These are phyloP conservation scores for Copidosoma floridanum DNA, from an alignment of 1,140 invertebrate genomes.

Conservation along the genomic window DNA sequence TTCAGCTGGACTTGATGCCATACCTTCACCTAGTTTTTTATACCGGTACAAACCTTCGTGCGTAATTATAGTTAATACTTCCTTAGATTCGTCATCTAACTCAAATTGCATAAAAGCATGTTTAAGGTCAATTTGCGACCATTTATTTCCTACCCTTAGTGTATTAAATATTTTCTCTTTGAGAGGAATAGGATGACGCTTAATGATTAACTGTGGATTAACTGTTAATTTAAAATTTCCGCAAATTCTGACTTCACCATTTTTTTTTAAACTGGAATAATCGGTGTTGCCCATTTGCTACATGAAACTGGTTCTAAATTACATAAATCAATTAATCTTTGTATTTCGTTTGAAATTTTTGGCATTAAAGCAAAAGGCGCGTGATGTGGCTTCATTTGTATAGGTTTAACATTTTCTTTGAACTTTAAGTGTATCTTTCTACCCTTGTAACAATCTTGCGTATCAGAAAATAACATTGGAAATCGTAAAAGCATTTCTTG, in stretches of 20 bases:
- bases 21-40: slow-evolving; percentile 10
- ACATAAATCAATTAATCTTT: not conserved
- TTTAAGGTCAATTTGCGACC: slow-evolving; percentile 33
- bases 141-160: slow-evolving; percentile 19
- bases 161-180: slow-evolving; percentile 19
- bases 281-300: slow-evolving; percentile 50
- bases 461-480: slow-evolving; percentile 34
- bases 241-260: slow-evolving; percentile 45
- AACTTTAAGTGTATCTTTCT: not conserved
- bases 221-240: slow-evolving; percentile 45
- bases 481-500: too few relatives aligned
- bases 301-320: slow-evolving; percentile 24
- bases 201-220: slow-evolving; percentile 25
- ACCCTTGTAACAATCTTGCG: not conserved
- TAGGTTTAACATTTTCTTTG: slow-evolving; percentile 11
- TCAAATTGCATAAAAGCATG: slow-evolving; percentile 22
- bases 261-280: slow-evolving; percentile 47
- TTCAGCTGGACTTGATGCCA: slow-evolving; percentile 13
- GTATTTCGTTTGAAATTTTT: slow-evolving; percentile 6
- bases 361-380: not conserved
- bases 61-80: slow-evolving; percentile 39
- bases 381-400: slow-evolving; percentile 5
- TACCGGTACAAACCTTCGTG: slow-evolving; percentile 20
- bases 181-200: slow-evolving; percentile 32
- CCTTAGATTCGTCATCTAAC: slow-evolving; percentile 11